phyloP scores from a whole-genome alignment of 2,797 vertebrate species.

The Zenarchopterus dispar region DNA sequence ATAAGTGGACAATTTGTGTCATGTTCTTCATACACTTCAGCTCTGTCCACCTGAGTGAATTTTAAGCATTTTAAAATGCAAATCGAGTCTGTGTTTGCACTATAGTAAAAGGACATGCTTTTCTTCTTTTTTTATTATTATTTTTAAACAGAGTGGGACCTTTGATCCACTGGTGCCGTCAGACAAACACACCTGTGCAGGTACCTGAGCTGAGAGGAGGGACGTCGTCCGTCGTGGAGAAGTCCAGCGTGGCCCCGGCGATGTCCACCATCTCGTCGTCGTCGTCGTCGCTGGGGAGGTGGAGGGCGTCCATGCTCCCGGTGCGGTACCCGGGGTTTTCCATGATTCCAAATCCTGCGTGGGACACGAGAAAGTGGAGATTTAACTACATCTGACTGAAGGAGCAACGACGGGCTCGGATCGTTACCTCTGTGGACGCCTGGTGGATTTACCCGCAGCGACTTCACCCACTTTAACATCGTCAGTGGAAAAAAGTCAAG shows the following conservation, averaged over 20 bases:
- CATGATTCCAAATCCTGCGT: constrained; percentile 72
- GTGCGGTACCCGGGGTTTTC: constrained; percentile 83
- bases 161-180: neutral
- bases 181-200: too few relatives aligned
- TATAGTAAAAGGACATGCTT: too few relatives aligned
- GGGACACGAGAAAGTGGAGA: neutral
- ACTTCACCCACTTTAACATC: constrained; percentile 32
- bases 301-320: constrained; percentile 85
- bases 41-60: too few relatives aligned
- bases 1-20: too few relatives aligned
- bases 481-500: neutral
- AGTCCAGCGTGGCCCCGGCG: constrained; percentile 87
- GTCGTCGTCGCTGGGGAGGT: constrained; percentile 85
- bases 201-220: constrained; percentile 85
- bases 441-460: neutral
- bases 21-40: too few relatives aligned
- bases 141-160: too few relatives aligned
- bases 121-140: too few relatives aligned
- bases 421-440: constrained; percentile 3
- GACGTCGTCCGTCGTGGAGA: constrained; percentile 86
- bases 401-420: accelerated
- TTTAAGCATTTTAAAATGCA: too few relatives aligned
- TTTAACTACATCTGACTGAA: neutral
- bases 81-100: too few relatives aligned
- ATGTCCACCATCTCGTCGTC: constrained; percentile 94